phyloP scores from a whole-genome alignment of 2,797 vertebrate species.

The Sciaenops ocellatus region DNA sequence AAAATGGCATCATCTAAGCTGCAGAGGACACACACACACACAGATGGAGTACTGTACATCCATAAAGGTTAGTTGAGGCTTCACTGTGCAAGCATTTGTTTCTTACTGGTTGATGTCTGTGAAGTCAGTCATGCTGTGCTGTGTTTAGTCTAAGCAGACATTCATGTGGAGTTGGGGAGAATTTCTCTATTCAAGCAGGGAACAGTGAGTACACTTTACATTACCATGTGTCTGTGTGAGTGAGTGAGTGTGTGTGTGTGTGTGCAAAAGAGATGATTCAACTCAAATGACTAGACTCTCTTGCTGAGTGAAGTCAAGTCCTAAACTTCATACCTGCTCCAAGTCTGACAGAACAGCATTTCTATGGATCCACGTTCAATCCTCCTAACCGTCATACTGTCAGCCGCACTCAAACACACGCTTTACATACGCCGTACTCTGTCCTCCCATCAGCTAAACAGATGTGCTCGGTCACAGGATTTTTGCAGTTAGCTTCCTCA shows the following conservation, averaged over 20 bases:
- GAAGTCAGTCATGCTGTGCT: constrained; percentile 66
- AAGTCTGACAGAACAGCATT: constrained; percentile 12
- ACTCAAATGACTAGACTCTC: constrained; percentile 9
- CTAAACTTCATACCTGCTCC: constrained; percentile 15
- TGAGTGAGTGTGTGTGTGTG: background rate
- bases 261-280: constrained; percentile 25
- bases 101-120: constrained; percentile 55
- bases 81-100: constrained; percentile 57
- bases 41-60: constrained; percentile 40
- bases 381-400: constrained; percentile 16
- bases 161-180: constrained; percentile 56
- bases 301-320: constrained; percentile 34
- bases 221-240: constrained; percentile 3
- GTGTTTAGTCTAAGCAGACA: constrained; percentile 70
- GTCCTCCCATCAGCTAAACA: constrained; percentile 67
- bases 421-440: constrained; percentile 29
- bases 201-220: constrained; percentile 47
- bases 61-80: constrained; percentile 52
- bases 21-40: constrained; percentile 3
- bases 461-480: constrained; percentile 54
- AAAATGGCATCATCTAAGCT: constrained; percentile 17
- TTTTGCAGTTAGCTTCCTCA: constrained; percentile 43
- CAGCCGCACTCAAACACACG: background rate
- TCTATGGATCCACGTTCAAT: background rate
- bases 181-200: constrained; percentile 51